Evolutionary conservation across 2,888 invertebrate genomes (phyloP).

Genomic region (Vanessa cardui): DNA sequence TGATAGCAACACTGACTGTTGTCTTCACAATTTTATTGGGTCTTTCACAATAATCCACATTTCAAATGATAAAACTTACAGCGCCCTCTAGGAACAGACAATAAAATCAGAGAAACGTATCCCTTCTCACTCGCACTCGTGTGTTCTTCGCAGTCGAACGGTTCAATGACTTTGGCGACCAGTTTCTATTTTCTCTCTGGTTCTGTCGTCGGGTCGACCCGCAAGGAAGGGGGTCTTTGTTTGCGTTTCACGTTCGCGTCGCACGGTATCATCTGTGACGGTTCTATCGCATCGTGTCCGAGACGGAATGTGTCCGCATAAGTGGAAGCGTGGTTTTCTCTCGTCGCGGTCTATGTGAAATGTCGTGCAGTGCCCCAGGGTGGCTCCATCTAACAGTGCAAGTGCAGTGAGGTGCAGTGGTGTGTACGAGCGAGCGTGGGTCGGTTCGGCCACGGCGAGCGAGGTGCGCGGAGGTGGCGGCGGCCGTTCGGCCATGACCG

Average conservation of each 20-base stretch:
- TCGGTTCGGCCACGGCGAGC: slow-evolving; percentile 77
- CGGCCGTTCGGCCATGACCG: slow-evolving; percentile 80
- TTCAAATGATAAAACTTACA: slow-evolving; percentile 26
- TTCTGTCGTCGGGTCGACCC: slow-evolving; percentile 75
- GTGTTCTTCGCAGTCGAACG: slow-evolving; percentile 65
- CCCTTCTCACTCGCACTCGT: slow-evolving; percentile 74
- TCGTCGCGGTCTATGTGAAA: slow-evolving; percentile 78
- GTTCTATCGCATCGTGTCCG: slow-evolving; percentile 71
- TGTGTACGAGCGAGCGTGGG: slow-evolving; percentile 74
- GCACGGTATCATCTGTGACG: slow-evolving; percentile 73
- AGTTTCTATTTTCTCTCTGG: slow-evolving; percentile 83
- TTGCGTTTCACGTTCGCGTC: slow-evolving; percentile 81
- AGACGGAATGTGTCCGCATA: slow-evolving; percentile 81
- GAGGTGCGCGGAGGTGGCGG: slow-evolving; percentile 75
- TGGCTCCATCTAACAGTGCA: slow-evolving; percentile 78
- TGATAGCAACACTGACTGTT: neutral
- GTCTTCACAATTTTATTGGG: slow-evolving; percentile 46
- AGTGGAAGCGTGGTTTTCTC: slow-evolving; percentile 79
- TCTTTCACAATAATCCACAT: slow-evolving; percentile 52
- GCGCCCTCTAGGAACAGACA: slow-evolving; percentile 60
- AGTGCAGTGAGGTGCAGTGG: slow-evolving; percentile 81
- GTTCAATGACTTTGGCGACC: slow-evolving; percentile 82
- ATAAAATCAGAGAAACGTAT: slow-evolving; percentile 36
- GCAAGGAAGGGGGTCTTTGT: slow-evolving; percentile 79
- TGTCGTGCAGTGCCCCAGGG: slow-evolving; percentile 76